Conservation (phyloP, 2,113 vertebrate genomes). For the Phoxinus phoxinus region DNA sequence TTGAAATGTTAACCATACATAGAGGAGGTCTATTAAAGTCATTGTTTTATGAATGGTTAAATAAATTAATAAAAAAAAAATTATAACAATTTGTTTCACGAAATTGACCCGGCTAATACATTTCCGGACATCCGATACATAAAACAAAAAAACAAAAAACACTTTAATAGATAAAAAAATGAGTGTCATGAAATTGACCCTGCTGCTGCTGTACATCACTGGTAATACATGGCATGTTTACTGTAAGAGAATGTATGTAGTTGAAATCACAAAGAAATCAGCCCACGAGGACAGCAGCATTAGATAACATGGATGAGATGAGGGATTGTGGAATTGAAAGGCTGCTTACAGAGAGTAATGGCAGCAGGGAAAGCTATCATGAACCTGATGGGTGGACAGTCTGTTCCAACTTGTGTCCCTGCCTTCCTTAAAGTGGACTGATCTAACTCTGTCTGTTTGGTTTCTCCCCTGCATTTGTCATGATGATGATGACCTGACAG, state of each 20-base stretch:
- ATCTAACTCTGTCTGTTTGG: conserved; percentile 45
- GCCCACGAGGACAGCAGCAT: neutral
- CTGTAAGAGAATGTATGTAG: neutral
- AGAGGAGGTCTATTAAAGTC: too few species aligned
- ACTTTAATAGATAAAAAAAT: neutral
- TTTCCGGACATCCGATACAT: neutral
- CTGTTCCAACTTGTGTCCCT: conserved; percentile 40
- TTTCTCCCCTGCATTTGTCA: conserved; percentile 47
- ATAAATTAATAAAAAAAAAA: neutral
- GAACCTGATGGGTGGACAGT: conserved; percentile 13
- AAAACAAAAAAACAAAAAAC: neutral
- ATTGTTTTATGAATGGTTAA: neutral
- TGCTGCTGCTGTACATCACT: neutral
- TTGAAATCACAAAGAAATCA: neutral
- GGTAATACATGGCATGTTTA: neutral
- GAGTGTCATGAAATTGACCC: neutral
- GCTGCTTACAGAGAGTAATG: conserved; percentile 42
- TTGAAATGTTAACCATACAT: too few species aligned
- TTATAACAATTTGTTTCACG: neutral
- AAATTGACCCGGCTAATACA: neutral
- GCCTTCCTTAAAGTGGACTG: conserved; percentile 46
- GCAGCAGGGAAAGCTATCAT: conserved; percentile 22
- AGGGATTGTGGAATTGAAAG: conserved; percentile 36
- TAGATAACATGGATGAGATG: conserved; percentile 28
- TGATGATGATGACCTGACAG: conserved; percentile 45